A percentile compares a stretch with the other conserved stretches of the same genome.
These are phyloP conservation scores for Lanistes nyassanus DNA, from an alignment of 1,140 invertebrate genomes.

Conservation along the genomic window DNA sequence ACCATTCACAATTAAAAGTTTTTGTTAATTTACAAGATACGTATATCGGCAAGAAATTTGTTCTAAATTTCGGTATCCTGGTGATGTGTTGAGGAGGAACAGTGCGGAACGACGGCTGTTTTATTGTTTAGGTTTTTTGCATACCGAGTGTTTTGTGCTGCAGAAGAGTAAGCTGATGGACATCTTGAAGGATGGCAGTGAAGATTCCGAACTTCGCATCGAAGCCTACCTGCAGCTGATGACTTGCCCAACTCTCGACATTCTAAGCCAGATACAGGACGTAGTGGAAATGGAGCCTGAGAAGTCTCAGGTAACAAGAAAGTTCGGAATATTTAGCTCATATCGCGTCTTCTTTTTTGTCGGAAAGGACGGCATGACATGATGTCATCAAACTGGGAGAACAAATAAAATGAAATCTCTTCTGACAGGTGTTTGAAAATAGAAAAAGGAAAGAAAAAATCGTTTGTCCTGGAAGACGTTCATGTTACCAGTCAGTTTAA, in stretches of 20 bases:
- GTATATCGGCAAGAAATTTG: not conserved
- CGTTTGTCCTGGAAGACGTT: not conserved
- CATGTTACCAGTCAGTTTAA: too few relatives aligned
- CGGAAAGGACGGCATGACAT: too few relatives aligned
- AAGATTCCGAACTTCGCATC: conserved; percentile 87
- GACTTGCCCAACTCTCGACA: conserved; percentile 83
- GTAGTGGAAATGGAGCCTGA: conserved; percentile 79
- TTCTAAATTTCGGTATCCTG: not conserved
- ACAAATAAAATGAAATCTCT: too few relatives aligned
- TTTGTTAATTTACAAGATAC: not conserved
- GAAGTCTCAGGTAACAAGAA: conserved; percentile 75
- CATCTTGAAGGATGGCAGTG: conserved; percentile 76
- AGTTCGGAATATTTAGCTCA: not conserved
- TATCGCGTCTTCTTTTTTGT: too few relatives aligned
- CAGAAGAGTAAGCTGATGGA: conserved; percentile 66
- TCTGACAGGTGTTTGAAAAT: too few relatives aligned
- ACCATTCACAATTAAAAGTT: not conserved
- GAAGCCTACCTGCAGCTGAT: conserved; percentile 89
- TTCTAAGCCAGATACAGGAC: conserved; percentile 78
- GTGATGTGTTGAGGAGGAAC: not conserved
- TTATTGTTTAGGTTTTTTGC: not conserved
- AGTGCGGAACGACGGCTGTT: not conserved
- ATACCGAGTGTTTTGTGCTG: conserved; percentile 2
- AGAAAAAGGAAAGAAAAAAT: conserved; percentile 7
- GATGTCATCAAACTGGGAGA: too few relatives aligned